phyloP scores from a whole-genome alignment of 2,888 invertebrate genomes.

The Nephrotoma guestfalica region DNA sequence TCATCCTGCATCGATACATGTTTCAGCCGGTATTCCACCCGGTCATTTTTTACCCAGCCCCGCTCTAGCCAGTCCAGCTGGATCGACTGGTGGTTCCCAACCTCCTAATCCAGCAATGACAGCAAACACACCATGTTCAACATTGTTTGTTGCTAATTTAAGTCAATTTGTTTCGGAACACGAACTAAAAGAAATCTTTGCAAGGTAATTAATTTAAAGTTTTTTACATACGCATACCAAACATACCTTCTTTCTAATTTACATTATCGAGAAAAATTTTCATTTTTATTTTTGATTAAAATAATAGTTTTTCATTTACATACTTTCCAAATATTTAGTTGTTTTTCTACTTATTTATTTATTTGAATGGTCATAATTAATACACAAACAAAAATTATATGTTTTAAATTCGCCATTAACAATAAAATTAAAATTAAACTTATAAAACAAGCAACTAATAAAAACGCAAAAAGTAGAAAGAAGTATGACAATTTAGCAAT shows the following conservation, averaged over 20 bases:
- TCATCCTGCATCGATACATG: conserved; percentile 55
- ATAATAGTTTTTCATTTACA: background rate
- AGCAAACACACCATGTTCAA: conserved; percentile 82
- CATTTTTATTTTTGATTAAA: background rate
- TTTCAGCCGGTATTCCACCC: conserved; percentile 42
- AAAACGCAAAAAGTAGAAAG: background rate
- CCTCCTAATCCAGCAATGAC: conserved; percentile 39
- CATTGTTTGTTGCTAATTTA: conserved; percentile 95
- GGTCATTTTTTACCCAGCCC: conserved; percentile 80
- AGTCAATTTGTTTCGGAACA: conserved; percentile 97
- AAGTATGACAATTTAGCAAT: background rate
- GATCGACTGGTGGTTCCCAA: conserved; percentile 46
- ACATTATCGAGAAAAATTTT: background rate
- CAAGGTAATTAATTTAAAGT: conserved; percentile 53
- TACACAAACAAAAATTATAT: background rate
- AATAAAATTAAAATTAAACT: background rate
- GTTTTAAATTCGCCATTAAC: background rate
- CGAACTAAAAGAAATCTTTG: conserved; percentile 95
- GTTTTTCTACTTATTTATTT: background rate
- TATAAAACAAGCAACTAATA: background rate
- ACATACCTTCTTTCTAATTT: background rate
- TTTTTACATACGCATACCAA: background rate
- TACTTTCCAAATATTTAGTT: background rate
- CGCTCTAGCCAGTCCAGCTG: conserved; percentile 80
- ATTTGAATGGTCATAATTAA: background rate